Evolutionary conservation across 2,888 invertebrate genomes (phyloP).

Genomic region (Apeira syringaria): DNA sequence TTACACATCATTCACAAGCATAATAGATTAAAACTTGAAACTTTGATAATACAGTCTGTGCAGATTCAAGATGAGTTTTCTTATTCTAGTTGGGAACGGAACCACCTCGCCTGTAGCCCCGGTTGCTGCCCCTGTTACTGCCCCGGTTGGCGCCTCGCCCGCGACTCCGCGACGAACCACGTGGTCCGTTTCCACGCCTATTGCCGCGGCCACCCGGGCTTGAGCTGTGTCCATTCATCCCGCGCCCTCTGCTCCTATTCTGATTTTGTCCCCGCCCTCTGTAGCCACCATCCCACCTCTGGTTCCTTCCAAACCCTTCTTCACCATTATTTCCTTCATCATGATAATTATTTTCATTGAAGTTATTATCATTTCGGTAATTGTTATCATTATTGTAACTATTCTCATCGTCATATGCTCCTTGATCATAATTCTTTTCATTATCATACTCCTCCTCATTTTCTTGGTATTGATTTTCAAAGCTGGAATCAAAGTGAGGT

Average conservation of each 20-base stretch:
- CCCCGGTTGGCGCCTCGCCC: constrained; percentile 58
- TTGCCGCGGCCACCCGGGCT: constrained; percentile 49
- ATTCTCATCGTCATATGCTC: constrained; percentile 53
- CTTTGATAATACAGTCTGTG: constrained; percentile 51
- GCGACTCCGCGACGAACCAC: constrained; percentile 58
- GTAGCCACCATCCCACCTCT: constrained; percentile 64
- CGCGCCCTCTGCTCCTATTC: constrained; percentile 65
- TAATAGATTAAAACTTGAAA: constrained; percentile 50
- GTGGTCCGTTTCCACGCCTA: constrained; percentile 50
- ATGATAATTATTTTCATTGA: constrained; percentile 45
- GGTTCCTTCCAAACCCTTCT: constrained; percentile 54
- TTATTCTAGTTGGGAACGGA: constrained; percentile 62
- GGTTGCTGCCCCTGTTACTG: constrained; percentile 54
- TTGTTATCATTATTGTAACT: constrained; percentile 45
- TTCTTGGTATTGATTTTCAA: constrained; percentile 61
- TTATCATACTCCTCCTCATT: constrained; percentile 63
- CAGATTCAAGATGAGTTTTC: constrained; percentile 35
- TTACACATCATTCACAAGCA: constrained; percentile 55
- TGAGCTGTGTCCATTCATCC: constrained; percentile 62
- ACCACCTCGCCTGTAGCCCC: constrained; percentile 69
- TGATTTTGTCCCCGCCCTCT: constrained; percentile 50
- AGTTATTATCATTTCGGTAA: constrained; percentile 51
- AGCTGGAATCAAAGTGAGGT: constrained; percentile 58
- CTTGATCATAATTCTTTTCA: constrained; percentile 53
- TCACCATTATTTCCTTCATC: constrained; percentile 53